phyloP scores from a whole-genome alignment of 2,797 vertebrate genomes.

The Coccyzus lansbergi region DNA sequence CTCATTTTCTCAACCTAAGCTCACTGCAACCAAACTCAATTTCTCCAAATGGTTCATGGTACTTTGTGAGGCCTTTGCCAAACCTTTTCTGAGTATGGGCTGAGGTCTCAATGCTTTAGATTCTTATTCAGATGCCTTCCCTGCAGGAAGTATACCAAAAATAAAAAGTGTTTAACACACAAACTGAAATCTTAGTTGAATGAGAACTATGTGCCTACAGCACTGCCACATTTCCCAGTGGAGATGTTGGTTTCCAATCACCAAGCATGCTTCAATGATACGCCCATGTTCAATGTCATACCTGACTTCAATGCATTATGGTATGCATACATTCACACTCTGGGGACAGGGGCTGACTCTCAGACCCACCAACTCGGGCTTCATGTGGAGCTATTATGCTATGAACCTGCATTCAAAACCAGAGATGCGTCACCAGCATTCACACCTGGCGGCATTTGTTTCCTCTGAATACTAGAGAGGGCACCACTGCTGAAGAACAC shows the following conservation, averaged over 20 bases:
- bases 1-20: background rate
- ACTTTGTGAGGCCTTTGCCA: background rate
- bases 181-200: background rate
- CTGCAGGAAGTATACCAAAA: background rate
- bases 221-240: background rate
- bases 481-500: background rate
- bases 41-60: background rate
- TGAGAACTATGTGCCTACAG: background rate
- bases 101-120: background rate
- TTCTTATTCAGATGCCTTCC: background rate
- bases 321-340: background rate
- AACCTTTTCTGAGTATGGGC: background rate
- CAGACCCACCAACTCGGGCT: background rate
- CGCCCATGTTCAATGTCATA: background rate
- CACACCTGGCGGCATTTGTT: background rate
- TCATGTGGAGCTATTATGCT: background rate
- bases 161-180: background rate
- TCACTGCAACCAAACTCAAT: background rate
- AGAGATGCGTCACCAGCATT: background rate
- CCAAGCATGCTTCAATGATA: background rate
- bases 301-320: fast-evolving
- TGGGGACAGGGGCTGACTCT: background rate
- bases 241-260: background rate
- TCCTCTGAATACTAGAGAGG: background rate
- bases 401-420: background rate